Evolutionary conservation across 2,797 vertebrate species (phyloP).

Genomic region (Benthosema pterotum): DNA sequence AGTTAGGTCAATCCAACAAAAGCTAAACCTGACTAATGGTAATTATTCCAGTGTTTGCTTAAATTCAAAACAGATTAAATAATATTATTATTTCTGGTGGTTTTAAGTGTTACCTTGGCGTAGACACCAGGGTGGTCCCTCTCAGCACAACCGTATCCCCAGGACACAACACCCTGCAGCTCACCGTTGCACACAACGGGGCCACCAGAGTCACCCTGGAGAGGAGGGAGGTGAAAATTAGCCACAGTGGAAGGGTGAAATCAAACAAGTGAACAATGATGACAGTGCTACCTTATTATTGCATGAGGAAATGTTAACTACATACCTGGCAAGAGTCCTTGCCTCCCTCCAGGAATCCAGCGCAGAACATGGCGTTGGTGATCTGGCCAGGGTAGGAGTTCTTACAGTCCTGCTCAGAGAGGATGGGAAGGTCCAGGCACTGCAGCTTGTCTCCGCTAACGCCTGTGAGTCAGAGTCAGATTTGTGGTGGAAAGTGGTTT

Average conservation of each 20-base stretch:
- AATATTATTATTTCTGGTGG: too few relatives aligned
- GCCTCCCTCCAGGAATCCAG: conserved; percentile 62
- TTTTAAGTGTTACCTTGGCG: conserved; percentile 43
- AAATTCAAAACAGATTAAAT: too few relatives aligned
- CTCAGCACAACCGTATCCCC: conserved; percentile 70
- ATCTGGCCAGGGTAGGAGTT: conserved; percentile 72
- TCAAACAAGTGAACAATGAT: too few relatives aligned
- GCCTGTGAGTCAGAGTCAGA: conserved; percentile 25
- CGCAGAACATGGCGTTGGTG: conserved; percentile 67
- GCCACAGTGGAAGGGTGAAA: too few relatives aligned
- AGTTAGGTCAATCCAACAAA: neutral
- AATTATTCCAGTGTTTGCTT: too few relatives aligned
- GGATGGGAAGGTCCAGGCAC: conserved; percentile 71
- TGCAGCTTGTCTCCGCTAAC: conserved; percentile 55
- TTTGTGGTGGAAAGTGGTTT: neutral
- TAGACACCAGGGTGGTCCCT: conserved; percentile 68
- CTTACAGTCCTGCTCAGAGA: conserved; percentile 49
- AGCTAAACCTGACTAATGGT: neutral
- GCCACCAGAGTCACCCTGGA: conserved; percentile 77
- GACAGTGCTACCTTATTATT: too few relatives aligned
- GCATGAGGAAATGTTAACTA: neutral
- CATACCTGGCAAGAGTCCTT: conserved; percentile 67
- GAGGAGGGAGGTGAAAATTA: neutral
- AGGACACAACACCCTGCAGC: conserved; percentile 75
- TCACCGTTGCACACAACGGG: conserved; percentile 68